Evolutionary conservation across 2,888 invertebrate genomes (phyloP).

Genomic region (Ochropacha duplaris): DNA sequence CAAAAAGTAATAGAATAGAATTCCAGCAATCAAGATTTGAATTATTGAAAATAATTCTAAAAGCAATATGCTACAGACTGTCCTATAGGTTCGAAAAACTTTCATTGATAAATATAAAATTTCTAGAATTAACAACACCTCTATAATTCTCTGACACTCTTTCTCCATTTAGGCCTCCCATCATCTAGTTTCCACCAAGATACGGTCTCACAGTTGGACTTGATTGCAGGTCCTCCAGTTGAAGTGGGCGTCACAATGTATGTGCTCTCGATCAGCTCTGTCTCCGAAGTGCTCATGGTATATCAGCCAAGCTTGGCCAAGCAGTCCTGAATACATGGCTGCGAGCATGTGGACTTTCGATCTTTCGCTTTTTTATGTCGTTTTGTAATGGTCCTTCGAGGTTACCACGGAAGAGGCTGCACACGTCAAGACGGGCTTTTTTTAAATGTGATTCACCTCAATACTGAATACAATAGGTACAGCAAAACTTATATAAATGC

Average conservation of each 20-base stretch:
- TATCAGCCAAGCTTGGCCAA: conserved; percentile 49
- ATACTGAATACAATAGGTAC: no score
- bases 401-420: neutral
- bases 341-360: conserved; percentile 67
- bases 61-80: no score
- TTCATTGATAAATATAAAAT: no score
- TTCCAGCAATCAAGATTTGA: no score
- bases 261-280: conserved; percentile 99
- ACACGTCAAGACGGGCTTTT: no score
- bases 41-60: no score
- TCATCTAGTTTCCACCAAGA: conserved; percentile 75
- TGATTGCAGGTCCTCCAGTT: conserved; percentile 96
- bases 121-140: neutral
- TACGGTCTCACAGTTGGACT: conserved; percentile 84
- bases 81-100: no score
- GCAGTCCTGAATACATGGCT: conserved; percentile 81
- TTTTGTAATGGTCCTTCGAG: neutral
- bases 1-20: no score
- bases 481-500: neutral
- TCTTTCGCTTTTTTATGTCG: conserved; percentile 16
- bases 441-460: no score
- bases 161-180: neutral
- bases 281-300: conserved; percentile 99
- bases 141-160: neutral
- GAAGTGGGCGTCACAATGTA: conserved; percentile 99